Percentiles rank a stretch among this genome's conserved stretches.
Evolutionary conservation across 1,140 invertebrate species (phyloP).

Genomic region (Drosophila mojavensis): DNA sequence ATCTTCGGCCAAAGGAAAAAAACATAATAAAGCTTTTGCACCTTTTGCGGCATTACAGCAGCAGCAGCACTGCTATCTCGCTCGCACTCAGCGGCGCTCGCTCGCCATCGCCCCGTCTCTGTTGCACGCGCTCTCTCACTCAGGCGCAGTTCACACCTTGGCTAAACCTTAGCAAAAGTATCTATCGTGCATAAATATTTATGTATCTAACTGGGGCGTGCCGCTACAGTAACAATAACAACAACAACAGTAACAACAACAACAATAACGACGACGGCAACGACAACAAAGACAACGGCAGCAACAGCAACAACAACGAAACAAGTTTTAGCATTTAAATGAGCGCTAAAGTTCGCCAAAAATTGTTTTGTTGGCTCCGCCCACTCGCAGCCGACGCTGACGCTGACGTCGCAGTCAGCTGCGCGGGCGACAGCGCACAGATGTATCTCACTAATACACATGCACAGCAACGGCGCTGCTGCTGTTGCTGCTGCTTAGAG

Average conservation of each 20-base stretch:
- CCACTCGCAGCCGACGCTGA: conserved; percentile 43
- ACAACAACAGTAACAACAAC: conserved; percentile 32
- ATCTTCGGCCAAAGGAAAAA: conserved; percentile 45
- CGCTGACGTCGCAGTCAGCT: conserved; percentile 34
- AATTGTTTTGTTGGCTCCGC: conserved; percentile 74
- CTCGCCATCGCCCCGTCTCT: not conserved
- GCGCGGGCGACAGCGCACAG: conserved; percentile 28
- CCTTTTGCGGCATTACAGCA: conserved; percentile 34
- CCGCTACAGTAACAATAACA: conserved; percentile 57
- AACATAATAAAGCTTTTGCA: conserved; percentile 50
- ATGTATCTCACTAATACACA: conserved; percentile 54
- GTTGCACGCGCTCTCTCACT: conserved; percentile 15
- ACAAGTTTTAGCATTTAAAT: conserved; percentile 70
- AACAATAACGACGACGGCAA: not conserved
- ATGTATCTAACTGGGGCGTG: conserved; percentile 83
- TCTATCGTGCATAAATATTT: conserved; percentile 82
- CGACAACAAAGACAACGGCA: conserved; percentile 4
- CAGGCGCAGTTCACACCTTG: conserved; percentile 74
- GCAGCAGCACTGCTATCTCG: conserved; percentile 17
- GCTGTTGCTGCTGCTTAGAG: conserved; percentile 50
- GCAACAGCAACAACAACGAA: conserved; percentile 12
- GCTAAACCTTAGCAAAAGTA: conserved; percentile 73
- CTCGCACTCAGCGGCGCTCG: conserved; percentile 3
- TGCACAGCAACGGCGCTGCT: conserved; percentile 5
- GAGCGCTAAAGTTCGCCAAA: conserved; percentile 61